These are phyloP conservation scores for Aspidiotus destructor DNA, from an alignment of 2,888 invertebrate species.

Conservation along the genomic window DNA sequence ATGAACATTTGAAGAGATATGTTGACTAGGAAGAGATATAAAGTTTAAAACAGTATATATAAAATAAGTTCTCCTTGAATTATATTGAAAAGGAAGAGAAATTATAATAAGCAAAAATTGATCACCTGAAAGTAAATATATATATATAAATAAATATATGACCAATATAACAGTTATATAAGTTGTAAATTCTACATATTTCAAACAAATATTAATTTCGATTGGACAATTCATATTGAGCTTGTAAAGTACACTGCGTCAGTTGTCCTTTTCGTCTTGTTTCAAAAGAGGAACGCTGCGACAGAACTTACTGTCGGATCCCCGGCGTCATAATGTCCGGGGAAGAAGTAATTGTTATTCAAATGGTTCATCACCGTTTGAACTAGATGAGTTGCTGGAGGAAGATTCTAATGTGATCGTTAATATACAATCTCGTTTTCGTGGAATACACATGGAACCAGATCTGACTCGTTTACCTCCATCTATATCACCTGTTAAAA, in stretches of 20 bases:
- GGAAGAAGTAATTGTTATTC: slow-evolving; percentile 29
- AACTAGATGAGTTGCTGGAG: slow-evolving; percentile 10
- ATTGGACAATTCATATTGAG: no score
- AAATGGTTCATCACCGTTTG: slow-evolving; percentile 19
- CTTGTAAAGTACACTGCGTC: no score
- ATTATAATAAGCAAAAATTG: no score
- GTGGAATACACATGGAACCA: slow-evolving; percentile 23
- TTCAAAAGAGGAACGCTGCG: slow-evolving; percentile 17
- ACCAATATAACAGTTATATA: no score
- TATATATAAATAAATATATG: no score
- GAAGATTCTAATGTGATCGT: slow-evolving; percentile 16
- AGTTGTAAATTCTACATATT: no score
- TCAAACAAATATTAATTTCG: no score
- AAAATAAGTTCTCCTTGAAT: no score
- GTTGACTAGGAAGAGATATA: neutral
- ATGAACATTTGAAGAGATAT: slow-evolving; percentile 3
- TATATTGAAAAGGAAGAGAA: no score
- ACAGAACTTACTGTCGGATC: slow-evolving; percentile 13
- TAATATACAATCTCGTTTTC: slow-evolving; percentile 19
- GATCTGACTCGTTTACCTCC: slow-evolving; percentile 12
- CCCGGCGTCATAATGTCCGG: slow-evolving; percentile 26
- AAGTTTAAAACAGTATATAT: no score
- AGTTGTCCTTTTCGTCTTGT: slow-evolving; percentile 3
- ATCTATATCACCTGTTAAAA: neutral
- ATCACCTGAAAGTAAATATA: no score